phyloP scores from a whole-genome alignment of 2,113 vertebrate genomes.

The Propithecus coquereli region DNA sequence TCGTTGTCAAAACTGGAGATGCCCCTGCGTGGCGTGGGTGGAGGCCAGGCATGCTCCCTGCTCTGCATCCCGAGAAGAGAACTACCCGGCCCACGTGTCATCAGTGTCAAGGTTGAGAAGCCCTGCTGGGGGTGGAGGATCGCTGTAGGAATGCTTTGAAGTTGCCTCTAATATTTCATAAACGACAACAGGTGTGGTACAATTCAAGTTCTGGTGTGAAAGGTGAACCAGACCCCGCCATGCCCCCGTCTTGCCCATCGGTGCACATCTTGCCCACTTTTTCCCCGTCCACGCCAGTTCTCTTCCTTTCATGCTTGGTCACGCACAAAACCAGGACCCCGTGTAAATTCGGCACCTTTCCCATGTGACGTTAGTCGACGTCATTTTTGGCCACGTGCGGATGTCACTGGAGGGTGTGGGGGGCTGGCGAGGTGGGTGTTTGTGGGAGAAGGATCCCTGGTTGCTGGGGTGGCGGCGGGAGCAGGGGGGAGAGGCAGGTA shows the following conservation, averaged over 20 bases:
- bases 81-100: neutral
- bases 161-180: neutral
- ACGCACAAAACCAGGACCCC: neutral
- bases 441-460: neutral
- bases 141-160: neutral
- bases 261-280: neutral
- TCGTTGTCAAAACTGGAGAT: neutral
- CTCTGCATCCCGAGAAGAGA: neutral
- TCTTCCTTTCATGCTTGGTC: neutral
- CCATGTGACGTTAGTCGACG: neutral
- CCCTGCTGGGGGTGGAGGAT: neutral
- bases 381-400: neutral
- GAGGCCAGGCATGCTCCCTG: neutral
- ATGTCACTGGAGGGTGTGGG: neutral
- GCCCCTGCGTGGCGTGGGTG: neutral
- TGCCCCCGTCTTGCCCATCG: neutral
- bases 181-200: rapidly evolving
- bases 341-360: neutral
- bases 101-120: neutral
- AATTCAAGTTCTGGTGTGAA: rapidly evolving
- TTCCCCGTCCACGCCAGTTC: rapidly evolving
- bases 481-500: neutral
- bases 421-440: neutral
- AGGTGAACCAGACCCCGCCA: neutral
- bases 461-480: neutral